These are phyloP conservation scores for Phallusia fumigata DNA, from an alignment of 23 tunicate species.

Conservation along the genomic window DNA sequence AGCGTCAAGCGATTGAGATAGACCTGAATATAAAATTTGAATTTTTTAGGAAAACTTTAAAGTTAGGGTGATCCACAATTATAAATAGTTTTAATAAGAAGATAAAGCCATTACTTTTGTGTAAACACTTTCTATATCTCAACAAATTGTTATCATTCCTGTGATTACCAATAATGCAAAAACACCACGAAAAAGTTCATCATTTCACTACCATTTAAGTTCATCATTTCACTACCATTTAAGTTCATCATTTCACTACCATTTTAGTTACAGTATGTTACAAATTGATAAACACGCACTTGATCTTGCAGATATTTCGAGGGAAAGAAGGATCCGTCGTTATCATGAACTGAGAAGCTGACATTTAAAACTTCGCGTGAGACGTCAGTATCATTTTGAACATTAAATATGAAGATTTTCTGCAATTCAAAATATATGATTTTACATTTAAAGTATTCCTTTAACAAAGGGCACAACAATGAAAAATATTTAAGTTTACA, in stretches of 20 bases:
- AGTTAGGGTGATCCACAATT: too few species aligned
- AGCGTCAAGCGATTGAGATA: conserved; percentile 74
- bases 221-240: too few species aligned
- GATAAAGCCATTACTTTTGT: too few species aligned
- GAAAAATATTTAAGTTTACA: too few species aligned
- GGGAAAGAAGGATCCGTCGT: conserved; percentile 36
- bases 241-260: too few species aligned
- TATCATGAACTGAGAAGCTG: conserved; percentile 75
- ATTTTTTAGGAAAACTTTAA: background rate
- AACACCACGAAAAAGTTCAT: too few species aligned
- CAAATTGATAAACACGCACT: conserved; percentile 9
- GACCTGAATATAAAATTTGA: conserved; percentile 41
- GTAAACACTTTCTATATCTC: background rate
- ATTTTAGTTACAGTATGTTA: background rate
- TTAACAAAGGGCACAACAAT: too few species aligned
- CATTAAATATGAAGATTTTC: conserved; percentile 87
- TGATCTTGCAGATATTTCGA: conserved; percentile 93
- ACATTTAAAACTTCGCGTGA: conserved; percentile 62
- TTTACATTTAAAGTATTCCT: too few species aligned
- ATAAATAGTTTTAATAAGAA: too few species aligned
- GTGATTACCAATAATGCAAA: too few species aligned
- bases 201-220: too few species aligned
- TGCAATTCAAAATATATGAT: too few species aligned
- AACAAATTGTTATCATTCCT: background rate
- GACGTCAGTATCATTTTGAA: conserved; percentile 95